Evolutionary conservation across 2,888 invertebrate genomes (phyloP), one percentile per base, ranked within the genome.

Genomic region (Drosophila villosipedis): DNA sequence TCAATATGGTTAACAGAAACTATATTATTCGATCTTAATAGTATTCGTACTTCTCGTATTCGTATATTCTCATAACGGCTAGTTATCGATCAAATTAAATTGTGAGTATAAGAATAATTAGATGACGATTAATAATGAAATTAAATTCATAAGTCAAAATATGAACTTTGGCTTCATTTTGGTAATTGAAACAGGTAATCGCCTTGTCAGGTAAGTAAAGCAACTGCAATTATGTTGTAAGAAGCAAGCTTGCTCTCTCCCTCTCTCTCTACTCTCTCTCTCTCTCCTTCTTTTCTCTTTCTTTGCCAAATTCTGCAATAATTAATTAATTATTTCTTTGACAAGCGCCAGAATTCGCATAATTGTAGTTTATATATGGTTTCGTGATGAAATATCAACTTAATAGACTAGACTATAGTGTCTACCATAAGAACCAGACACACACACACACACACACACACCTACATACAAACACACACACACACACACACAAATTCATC

Each of bases 321-420:
- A 68, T 52, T 47, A 28, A 37, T 59, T 43, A 33, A 39, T 33
- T 37, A 52, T 43, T 37, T 10, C 41, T n/a, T n/a, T 50, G 41
- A 50, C 37, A 33, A 33, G 7, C 50, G 6, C 41, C 14, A 25
- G 19, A n/a, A 16, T 10, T 43, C n/a, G 41, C n/a, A 61, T 65
- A 61, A 41, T 33, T 50, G 35, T 4, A 25, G n/a, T 35, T 19
- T 9, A 35, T 28, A 16, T 19, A 28, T 16, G 25, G 25, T 47
- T 47, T 47, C 25, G n/a, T 25, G 5, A 41, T 33, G 31, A 33
- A 30, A 41, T 33, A 19, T 22, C 14, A 35, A 30, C 16, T 43
- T 7, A 64, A 66, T 22, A 22, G 28, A n/a, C n/a, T 7, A 16
- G 28, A 39, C 6, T 3, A 37, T 14, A 10, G 5, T 10, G 3